Evolutionary conservation across 2,113 vertebrate genomes (phyloP).

Genomic region (Cryptotis parvus): DNA sequence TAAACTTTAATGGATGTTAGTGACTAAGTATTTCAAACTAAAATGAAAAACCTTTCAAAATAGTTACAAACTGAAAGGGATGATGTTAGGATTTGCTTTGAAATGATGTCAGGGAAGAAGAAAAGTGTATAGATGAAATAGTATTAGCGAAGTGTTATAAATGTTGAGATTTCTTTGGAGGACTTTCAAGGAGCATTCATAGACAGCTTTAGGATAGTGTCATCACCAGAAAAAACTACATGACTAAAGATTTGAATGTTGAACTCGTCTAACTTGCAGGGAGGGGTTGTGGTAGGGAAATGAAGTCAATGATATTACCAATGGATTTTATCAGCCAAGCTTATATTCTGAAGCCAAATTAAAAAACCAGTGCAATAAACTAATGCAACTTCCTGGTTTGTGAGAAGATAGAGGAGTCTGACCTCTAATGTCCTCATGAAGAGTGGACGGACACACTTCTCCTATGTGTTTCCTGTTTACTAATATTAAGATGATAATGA

Average conservation of each 20-base stretch:
- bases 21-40: neutral
- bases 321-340: constrained; percentile 7
- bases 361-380: neutral
- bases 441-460: neutral
- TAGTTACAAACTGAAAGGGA: neutral
- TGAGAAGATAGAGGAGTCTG: neutral
- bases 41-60: neutral
- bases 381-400: neutral
- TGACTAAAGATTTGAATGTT: neutral
- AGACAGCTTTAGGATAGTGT: neutral
- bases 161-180: neutral
- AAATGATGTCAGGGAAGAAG: neutral
- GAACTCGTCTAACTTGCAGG: neutral
- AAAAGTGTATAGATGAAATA: neutral
- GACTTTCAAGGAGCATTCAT: neutral
- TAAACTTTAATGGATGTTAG: neutral
- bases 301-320: neutral
- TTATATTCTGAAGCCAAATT: neutral
- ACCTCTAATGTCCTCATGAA: neutral
- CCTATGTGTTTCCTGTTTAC: too few relatives aligned
- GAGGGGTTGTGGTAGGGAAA: neutral
- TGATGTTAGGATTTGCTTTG: neutral
- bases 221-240: neutral
- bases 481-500: neutral
- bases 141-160: neutral